Percentiles rank a stretch among this genome's conserved stretches.
Conservation (phyloP, 2,797 vertebrate species). For the Ctenochaetus hawaiiensis region DNA sequence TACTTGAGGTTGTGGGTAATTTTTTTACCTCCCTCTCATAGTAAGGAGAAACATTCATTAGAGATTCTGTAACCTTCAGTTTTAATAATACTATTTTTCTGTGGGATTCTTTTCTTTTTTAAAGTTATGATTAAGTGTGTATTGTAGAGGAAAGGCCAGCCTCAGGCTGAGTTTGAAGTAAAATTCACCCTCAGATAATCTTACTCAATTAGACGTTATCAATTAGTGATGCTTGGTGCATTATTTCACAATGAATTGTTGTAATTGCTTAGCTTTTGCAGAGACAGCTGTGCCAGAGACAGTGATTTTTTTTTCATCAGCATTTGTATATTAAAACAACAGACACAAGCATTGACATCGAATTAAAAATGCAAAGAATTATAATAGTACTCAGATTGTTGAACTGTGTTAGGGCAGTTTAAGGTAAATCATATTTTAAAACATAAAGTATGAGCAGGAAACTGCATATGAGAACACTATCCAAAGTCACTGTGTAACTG, state of each 20-base stretch:
- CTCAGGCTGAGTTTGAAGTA: constrained; percentile 12
- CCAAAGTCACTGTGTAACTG: neutral
- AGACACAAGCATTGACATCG: constrained; percentile 27
- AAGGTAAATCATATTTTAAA: neutral
- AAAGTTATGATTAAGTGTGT: neutral
- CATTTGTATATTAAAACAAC: constrained; percentile 15
- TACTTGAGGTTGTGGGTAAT: too few species aligned
- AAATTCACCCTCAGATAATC: constrained; percentile 32
- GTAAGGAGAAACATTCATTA: neutral
- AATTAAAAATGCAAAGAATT: constrained; percentile 13
- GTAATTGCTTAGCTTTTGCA: constrained; percentile 27
- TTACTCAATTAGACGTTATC: constrained; percentile 29
- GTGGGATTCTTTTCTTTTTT: neutral
- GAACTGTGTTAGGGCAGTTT: neutral
- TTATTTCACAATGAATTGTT: constrained; percentile 36
- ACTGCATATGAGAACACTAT: neutral
- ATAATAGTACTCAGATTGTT: neutral
- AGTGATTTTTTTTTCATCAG: constrained; percentile 38
- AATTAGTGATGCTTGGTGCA: constrained; percentile 40
- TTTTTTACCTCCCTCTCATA: neutral
- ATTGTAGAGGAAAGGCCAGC: neutral
- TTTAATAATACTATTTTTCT: neutral
- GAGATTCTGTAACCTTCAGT: neutral
- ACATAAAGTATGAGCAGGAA: neutral
- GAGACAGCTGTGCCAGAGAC: constrained; percentile 15